phyloP scores from a whole-genome alignment of 2,797 vertebrate genomes.

The Acanthopagrus latus region DNA sequence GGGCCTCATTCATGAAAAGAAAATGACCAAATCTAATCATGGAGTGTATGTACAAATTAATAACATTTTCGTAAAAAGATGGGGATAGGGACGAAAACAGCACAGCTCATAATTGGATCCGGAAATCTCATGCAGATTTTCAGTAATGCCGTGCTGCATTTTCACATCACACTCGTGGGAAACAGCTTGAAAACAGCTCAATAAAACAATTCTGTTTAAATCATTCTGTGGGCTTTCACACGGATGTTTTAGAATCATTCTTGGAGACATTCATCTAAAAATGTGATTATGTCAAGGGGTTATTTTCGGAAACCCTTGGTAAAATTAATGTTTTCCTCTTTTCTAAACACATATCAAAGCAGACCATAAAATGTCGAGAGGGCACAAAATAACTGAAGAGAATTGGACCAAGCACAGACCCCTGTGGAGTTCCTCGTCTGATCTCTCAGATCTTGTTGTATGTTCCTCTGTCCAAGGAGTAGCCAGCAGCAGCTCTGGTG shows the following conservation, averaged over 20 bases:
- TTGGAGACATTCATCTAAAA: neutral
- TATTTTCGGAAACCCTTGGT: neutral
- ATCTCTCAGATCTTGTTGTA: slow-evolving; percentile 13
- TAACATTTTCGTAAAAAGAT: too few species aligned
- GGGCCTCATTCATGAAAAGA: too few species aligned
- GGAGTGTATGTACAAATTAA: too few species aligned
- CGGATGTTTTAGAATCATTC: neutral
- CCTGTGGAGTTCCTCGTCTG: slow-evolving; percentile 16
- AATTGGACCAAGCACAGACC: slow-evolving; percentile 8
- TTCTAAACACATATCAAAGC: neutral
- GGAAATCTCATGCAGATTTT: too few species aligned
- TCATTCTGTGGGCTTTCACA: neutral
- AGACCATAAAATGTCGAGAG: slow-evolving; percentile 3
- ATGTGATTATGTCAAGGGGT: neutral
- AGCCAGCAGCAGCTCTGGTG: slow-evolving; percentile 20
- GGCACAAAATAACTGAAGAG: neutral
- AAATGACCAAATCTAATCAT: neutral
- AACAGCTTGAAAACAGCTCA: too few species aligned
- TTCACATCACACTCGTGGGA: too few species aligned
- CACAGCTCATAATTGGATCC: too few species aligned
- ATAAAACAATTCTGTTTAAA: too few species aligned
- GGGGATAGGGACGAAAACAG: too few species aligned
- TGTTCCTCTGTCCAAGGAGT: slow-evolving; percentile 2
- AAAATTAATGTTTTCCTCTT: too few species aligned
- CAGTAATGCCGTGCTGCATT: too few species aligned